phyloP scores from a whole-genome alignment of 2,797 vertebrate genomes.

The Anisognathus igniventris region DNA sequence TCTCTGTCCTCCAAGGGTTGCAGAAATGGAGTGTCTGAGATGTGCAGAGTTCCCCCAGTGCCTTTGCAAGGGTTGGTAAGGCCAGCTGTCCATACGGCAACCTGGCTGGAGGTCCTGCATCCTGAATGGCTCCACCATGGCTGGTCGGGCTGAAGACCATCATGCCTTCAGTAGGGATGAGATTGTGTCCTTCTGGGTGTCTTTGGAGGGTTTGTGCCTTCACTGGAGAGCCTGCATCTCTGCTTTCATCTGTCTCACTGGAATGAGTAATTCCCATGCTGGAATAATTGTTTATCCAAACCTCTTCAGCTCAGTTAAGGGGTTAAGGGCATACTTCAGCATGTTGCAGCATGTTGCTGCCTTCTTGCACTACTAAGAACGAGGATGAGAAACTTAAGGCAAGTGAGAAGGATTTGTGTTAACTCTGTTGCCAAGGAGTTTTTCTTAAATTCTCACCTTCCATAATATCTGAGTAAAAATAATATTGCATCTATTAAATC shows the following conservation, averaged over 20 bases:
- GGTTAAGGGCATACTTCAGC: not conserved
- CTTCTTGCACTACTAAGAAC: not conserved
- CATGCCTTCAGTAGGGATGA: not conserved
- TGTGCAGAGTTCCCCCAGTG: not conserved
- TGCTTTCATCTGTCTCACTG: not conserved
- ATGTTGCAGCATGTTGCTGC: not conserved
- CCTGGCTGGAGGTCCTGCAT: not conserved
- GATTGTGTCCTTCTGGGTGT: not conserved
- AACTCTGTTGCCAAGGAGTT: not conserved
- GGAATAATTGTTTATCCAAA: not conserved
- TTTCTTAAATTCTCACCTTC: not conserved
- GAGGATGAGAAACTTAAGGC: not conserved
- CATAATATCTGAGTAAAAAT: not conserved
- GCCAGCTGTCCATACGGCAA: not conserved
- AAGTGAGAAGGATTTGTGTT: not conserved
- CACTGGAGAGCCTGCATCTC: not conserved
- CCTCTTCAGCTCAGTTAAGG: not conserved
- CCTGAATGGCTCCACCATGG: fast-evolving
- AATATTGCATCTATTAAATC: not conserved
- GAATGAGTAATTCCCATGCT: not conserved
- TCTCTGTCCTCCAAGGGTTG: not conserved
- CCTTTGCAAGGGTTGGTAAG: not conserved
- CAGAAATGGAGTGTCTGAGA: not conserved
- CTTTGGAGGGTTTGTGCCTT: not conserved
- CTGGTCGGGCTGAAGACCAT: not conserved